phyloP scores from a whole-genome alignment of 2,797 vertebrate genomes.

The Nannoperca obscura region DNA sequence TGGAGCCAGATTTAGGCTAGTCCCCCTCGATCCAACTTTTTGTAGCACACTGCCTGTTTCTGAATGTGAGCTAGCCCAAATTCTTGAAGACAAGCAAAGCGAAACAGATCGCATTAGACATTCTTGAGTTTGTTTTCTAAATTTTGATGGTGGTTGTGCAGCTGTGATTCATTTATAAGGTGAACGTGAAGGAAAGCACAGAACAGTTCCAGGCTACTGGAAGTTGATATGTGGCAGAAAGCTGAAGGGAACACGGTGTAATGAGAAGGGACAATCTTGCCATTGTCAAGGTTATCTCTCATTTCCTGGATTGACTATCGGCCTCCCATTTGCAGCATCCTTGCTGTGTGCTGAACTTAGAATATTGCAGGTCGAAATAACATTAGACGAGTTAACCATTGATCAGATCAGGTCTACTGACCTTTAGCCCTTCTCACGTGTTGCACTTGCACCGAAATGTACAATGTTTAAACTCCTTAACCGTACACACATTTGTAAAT shows the following conservation, averaged over 20 bases:
- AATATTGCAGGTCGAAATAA: slow-evolving; percentile 35
- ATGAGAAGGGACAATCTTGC: slow-evolving; percentile 15
- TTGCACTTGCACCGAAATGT: slow-evolving; percentile 19
- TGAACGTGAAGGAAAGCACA: slow-evolving; percentile 13
- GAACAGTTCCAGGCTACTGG: not conserved
- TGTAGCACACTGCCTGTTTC: slow-evolving; percentile 36
- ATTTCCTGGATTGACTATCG: slow-evolving; percentile 33
- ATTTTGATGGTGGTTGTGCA: slow-evolving; percentile 5
- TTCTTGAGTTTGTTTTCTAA: slow-evolving; percentile 30
- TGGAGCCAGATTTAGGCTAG: slow-evolving; percentile 61
- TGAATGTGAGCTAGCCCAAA: slow-evolving; percentile 13
- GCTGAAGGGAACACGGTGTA: slow-evolving; percentile 3
- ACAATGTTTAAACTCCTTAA: slow-evolving; percentile 14
- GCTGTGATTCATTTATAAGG: slow-evolving; percentile 4
- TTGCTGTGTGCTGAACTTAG: slow-evolving; percentile 17
- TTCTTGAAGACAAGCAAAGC: slow-evolving; percentile 12
- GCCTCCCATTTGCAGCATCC: slow-evolving; percentile 40
- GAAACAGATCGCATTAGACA: not conserved
- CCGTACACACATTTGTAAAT: slow-evolving; percentile 1
- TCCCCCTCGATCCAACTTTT: slow-evolving; percentile 55
- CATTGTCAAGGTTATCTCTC: slow-evolving; percentile 31
- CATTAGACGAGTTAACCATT: slow-evolving; percentile 73
- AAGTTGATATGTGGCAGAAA: slow-evolving; percentile 23
- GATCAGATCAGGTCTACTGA: slow-evolving; percentile 50
- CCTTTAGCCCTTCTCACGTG: slow-evolving; percentile 45